Percentiles rank a stretch among this genome's conserved stretches.
Conservation (phyloP, 1,140 invertebrate species). For the Magallana angulata region DNA sequence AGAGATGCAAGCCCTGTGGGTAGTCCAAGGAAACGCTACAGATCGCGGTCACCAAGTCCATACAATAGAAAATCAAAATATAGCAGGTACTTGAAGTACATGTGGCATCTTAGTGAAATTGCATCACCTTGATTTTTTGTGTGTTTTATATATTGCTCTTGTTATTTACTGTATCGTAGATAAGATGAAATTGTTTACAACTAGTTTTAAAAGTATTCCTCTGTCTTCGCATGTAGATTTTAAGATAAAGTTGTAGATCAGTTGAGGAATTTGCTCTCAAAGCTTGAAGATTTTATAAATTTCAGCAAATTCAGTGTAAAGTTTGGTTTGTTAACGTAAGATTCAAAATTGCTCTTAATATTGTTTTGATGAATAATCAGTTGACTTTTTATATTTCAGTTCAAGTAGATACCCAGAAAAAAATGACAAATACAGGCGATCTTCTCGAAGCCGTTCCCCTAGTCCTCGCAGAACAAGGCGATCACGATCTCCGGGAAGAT, state of each 20-base stretch:
- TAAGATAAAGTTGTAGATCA: no score
- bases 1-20: slow-evolving; percentile 33
- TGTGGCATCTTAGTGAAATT: no score
- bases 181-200: no score
- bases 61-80: slow-evolving; percentile 52
- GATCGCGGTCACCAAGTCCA: slow-evolving; percentile 66
- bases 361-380: not conserved
- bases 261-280: no score
- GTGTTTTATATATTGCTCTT: no score
- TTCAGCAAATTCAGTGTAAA: not conserved
- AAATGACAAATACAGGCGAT: slow-evolving; percentile 55
- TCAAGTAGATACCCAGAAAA: slow-evolving; percentile 53
- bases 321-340: not conserved
- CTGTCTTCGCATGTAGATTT: no score
- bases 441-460: slow-evolving; percentile 58
- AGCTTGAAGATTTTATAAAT: no score
- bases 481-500: slow-evolving; percentile 61
- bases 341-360: not conserved
- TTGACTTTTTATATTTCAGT: slow-evolving; percentile 47
- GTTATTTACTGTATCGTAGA: no score
- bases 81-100: not conserved
- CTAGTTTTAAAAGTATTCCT: no score
- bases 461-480: slow-evolving; percentile 64
- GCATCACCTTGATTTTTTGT: no score
- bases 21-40: slow-evolving; percentile 61